Base-by-base conservation (phyloP, 1,140 invertebrate species). In the Adoxophyes honmai region DNA sequence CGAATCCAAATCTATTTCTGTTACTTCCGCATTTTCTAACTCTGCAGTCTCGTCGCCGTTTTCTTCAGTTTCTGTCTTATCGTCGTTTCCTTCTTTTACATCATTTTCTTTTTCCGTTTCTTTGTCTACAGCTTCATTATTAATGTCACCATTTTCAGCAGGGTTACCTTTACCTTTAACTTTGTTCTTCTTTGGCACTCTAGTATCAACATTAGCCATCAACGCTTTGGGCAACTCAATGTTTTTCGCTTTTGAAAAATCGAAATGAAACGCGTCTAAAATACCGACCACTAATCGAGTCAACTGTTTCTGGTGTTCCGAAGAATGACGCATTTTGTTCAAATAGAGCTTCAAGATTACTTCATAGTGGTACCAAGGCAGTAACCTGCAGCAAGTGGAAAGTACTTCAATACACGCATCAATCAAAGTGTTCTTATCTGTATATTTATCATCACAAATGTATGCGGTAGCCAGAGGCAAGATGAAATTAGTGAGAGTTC, bases 191-290 rank as follows among this genome's bases (percentile, higher is more conserved):
- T 34, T 52, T 10, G 8, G 21, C 11, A 11, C 9, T 36, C 15
- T 59, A 5, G 39, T 14, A 18, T 62, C 72, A 35, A 81, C 62
- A 65, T 68, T 78, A 57, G 60, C 72, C 60, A 65, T 73, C 59
- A 87, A 65, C 1, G 73, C 61, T 66, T 81, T 85, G 0, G 86
- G 83, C 10, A 87, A 35, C 53, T 85, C 80, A 53, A 89, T 78
- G 57, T 78, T 72, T 56, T 91, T 85, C 0, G 90, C 91, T 76
- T 94, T 93, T 0, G 91, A 93, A 21, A 98, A 84, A 91, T 98
- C 95, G 87, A 96, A 99, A 88, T 99, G 97, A 76, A 99, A 99
- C 1, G 94, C 93, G 84, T 98, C 95, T 21, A 99, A 86, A 54
- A 99, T 94, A 0, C 91, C 92, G 0, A 97, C 93, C 11, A 98